These are phyloP conservation scores for Hippocampus kuda DNA, from an alignment of 2,797 vertebrate genomes.

Conservation along the genomic window DNA sequence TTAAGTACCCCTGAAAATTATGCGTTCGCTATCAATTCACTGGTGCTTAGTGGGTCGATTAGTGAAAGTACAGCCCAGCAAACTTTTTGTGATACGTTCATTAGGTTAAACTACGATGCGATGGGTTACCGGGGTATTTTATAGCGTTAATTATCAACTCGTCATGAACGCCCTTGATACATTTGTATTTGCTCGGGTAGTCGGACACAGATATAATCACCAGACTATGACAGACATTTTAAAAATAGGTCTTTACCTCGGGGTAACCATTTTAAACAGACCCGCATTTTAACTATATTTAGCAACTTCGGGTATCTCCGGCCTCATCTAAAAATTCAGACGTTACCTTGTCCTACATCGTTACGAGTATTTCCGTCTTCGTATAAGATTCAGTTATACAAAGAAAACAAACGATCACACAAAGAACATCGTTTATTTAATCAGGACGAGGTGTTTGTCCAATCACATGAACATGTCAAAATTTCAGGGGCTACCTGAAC, in stretches of 20 bases:
- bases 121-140: not conserved
- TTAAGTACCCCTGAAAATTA: not conserved
- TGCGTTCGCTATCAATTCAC: not conserved
- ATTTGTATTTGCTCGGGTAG: not conserved
- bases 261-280: not conserved
- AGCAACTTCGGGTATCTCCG: not conserved
- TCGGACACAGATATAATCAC: not conserved
- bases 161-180: not conserved
- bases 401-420: not conserved
- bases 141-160: not conserved
- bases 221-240: not conserved
- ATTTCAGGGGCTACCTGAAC: not conserved
- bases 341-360: too few species aligned
- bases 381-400: not conserved
- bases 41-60: not conserved
- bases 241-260: not conserved
- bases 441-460: not conserved
- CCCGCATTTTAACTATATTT: not conserved
- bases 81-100: not conserved
- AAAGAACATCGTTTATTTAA: not conserved
- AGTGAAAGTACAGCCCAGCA: not conserved
- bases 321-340: not conserved
- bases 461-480: not conserved
- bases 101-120: not conserved
- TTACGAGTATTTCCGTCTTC: not conserved